Evolutionary conservation across 2,113 vertebrate genomes (phyloP).

Genomic region (Pipa parva): DNA sequence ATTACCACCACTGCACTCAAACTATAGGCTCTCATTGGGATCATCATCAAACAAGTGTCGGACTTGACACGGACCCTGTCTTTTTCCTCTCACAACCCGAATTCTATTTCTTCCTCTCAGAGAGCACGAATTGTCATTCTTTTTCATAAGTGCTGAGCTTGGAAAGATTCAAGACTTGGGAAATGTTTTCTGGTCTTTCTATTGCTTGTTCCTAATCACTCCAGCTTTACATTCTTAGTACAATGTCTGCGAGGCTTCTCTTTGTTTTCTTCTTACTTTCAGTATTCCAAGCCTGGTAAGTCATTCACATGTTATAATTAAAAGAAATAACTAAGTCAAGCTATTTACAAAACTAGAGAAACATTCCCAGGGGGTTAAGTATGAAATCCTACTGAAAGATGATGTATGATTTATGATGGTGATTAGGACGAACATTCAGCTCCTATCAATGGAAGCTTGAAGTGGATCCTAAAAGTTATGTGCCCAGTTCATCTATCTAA

Average conservation of each 20-base stretch:
- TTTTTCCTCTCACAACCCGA: constrained; percentile 53
- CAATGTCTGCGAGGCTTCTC: constrained; percentile 72
- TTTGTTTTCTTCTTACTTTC: constrained; percentile 71
- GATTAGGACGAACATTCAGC: too few species aligned
- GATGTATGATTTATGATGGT: too few species aligned
- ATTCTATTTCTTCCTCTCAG: constrained; percentile 44
- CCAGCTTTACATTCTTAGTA: constrained; percentile 50
- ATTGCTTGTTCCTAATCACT: constrained; percentile 1
- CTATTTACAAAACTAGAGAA: too few species aligned
- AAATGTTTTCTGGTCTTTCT: constrained; percentile 12
- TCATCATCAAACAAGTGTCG: constrained; percentile 42
- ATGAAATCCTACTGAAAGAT: too few species aligned
- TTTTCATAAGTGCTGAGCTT: constrained; percentile 29
- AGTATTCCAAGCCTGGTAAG: constrained; percentile 79
- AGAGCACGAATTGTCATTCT: constrained; percentile 39
- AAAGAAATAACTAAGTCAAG: too few species aligned
- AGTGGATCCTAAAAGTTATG: too few species aligned
- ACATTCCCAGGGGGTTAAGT: too few species aligned
- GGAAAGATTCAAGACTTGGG: constrained; percentile 31
- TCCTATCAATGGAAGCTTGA: too few species aligned
- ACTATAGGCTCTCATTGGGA: constrained; percentile 32
- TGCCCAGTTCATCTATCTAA: too few species aligned
- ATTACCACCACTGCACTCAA: constrained; percentile 31
- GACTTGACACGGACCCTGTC: constrained; percentile 40
- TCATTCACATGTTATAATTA: too few species aligned